These are phyloP conservation scores for Phyllopteryx taeniolatus DNA, from an alignment of 2,113 vertebrate genomes.

Conservation along the genomic window DNA sequence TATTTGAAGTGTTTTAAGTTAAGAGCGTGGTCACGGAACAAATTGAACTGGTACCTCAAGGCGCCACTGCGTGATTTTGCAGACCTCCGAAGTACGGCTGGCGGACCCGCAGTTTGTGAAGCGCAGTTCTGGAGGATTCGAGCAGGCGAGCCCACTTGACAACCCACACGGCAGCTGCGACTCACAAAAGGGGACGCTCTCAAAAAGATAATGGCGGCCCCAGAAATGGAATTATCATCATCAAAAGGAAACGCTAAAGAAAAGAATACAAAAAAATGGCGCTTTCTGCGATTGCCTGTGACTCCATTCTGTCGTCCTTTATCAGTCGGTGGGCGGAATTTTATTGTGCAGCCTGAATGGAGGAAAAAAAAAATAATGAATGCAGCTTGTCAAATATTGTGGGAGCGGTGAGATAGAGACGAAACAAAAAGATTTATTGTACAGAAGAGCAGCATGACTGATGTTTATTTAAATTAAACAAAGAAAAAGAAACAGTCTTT, in stretches of 20 bases:
- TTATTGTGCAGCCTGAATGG: slow-evolving; percentile 7
- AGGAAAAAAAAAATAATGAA: not conserved
- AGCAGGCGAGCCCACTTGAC: not conserved
- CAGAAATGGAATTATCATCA: slow-evolving; percentile 21
- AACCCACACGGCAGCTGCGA: not conserved
- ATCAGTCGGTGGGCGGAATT: slow-evolving; percentile 30
- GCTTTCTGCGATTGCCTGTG: slow-evolving; percentile 29
- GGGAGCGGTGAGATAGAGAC: not conserved
- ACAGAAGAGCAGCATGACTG: not conserved
- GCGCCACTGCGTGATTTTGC: not conserved
- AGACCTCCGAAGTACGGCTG: not conserved
- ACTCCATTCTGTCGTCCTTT: slow-evolving; percentile 48
- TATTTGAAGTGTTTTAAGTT: too few species aligned
- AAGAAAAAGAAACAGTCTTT: not conserved
- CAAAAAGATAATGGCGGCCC: slow-evolving; percentile 35
- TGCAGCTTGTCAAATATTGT: not conserved
- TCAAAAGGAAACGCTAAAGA: slow-evolving; percentile 5
- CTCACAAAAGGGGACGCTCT: not conserved
- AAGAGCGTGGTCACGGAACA: too few species aligned
- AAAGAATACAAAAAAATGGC: not conserved
- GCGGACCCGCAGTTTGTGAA: not conserved
- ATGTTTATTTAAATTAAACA: not conserved
- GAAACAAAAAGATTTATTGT: slow-evolving; percentile 23
- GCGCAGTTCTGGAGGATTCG: not conserved
- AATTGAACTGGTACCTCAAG: too few species aligned